phyloP scores from a whole-genome alignment of 2,113 vertebrate species.

The Camelus bactrianus region DNA sequence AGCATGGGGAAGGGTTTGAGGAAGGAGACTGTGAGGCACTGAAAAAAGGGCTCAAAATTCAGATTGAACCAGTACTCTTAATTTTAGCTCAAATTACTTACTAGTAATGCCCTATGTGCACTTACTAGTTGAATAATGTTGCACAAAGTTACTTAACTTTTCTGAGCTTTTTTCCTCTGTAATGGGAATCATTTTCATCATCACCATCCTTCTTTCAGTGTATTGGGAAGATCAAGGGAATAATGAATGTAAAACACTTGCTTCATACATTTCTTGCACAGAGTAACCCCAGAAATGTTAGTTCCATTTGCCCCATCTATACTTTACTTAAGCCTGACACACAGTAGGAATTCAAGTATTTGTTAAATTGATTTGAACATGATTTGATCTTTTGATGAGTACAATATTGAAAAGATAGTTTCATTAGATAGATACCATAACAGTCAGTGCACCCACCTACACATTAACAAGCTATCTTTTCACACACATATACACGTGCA shows the following conservation, averaged over 20 bases:
- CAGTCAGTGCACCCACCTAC: neutral
- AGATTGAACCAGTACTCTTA: neutral
- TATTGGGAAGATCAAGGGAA: neutral
- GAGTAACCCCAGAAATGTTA: neutral
- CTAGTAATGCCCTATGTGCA: neutral
- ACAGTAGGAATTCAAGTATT: conserved; percentile 20
- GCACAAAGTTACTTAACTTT: neutral
- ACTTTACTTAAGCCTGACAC: conserved; percentile 2
- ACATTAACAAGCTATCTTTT: neutral
- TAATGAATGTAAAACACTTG: neutral
- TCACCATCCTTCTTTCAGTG: neutral
- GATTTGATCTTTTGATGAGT: conserved; percentile 21
- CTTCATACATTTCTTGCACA: conserved; percentile 2
- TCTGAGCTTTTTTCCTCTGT: conserved; percentile 1
- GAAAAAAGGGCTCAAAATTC: neutral
- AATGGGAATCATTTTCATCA: neutral
- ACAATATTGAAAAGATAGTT: neutral
- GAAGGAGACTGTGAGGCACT: neutral
- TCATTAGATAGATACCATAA: neutral
- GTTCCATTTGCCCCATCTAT: neutral
- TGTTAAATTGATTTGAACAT: neutral
- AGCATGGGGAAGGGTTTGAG: neutral
- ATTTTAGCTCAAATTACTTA: neutral
- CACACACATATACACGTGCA: neutral
- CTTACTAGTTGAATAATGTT: neutral